Base-by-base conservation (phyloP, 2,888 invertebrate species). In the Druceiella hillmani region DNA sequence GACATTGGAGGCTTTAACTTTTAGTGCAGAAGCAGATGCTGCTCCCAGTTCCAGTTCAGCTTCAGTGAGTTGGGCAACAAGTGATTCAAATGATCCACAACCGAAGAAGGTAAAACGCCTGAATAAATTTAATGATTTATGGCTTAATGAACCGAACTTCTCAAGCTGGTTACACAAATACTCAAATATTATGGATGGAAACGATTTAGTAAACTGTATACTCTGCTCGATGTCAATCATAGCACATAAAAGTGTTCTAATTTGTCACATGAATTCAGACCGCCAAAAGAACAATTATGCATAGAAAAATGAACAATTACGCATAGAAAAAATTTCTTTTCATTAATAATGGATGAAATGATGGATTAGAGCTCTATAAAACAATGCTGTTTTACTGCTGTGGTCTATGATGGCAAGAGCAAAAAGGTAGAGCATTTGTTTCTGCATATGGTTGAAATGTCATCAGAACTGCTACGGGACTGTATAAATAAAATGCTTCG, bases 191-290 rank as follows among this genome's bases (percentile, higher is more conserved):
- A 43, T 12, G 38, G 35, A 43, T 40, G 40, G 40, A 37, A 29
- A n/a, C n/a, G 40, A 44, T 16, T 33, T 41, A 33, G 41, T 38
- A 35, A 17, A 31, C 16, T 45, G 40, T 39, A 31, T 10, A 20
- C 30, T 44, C 16, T 44, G 41, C 41, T 36, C 30, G 17, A 24
- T 33, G 9, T 36, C 39, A 16, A 33, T 39, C n/a, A n/a, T n/a
- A n/a, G n/a, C n/a, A n/a, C n/a, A n/a, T n/a, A n/a, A n/a, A 43
- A 38, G 34, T 25, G 37, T 40, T 29, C 26, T 46, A 17, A 41
- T 46, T 39, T 31, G 46, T 3, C 41, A 43, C 17, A 32, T 38
- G 34, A 43, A 38, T 26, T 41, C 43, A 40, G 43, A 45, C 10
- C 40, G 38, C 31, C 43, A 43, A 36, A 41, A 45, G 35, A 39